Evolutionary conservation across 2,888 invertebrate genomes (phyloP).

Genomic region (Uropetala carovei): DNA sequence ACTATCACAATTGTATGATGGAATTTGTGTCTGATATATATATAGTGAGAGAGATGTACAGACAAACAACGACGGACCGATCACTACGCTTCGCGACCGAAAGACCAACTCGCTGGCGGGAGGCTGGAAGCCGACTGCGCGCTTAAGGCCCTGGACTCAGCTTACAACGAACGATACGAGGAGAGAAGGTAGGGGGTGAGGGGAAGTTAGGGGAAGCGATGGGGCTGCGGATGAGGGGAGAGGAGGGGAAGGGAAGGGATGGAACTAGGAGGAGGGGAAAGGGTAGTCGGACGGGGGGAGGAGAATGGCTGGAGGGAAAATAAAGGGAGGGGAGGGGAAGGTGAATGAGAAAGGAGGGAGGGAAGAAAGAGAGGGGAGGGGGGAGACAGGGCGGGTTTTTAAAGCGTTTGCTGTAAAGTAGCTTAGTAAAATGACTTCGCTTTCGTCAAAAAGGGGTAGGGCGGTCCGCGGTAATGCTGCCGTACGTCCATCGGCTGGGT

Average conservation of each 20-base stretch:
- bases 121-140: constrained; percentile 18
- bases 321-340: too few relatives aligned
- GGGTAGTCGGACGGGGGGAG: too few relatives aligned
- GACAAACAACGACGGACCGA: too few relatives aligned
- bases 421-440: neutral
- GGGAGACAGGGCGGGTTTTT: neutral
- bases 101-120: neutral
- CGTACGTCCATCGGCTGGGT: neutral
- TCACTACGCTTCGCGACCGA: neutral
- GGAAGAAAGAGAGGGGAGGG: neutral
- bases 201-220: neutral
- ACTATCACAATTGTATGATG: too few relatives aligned
- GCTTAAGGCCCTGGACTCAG: constrained; percentile 15
- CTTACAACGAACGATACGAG: neutral
- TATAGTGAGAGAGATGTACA: too few relatives aligned
- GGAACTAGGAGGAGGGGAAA: too few relatives aligned
- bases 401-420: neutral
- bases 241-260: too few relatives aligned
- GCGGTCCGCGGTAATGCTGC: neutral
- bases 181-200: neutral
- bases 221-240: too few relatives aligned
- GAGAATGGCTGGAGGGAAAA: too few relatives aligned
- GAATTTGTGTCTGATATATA: too few relatives aligned
- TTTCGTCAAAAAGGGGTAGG: neutral
- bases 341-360: neutral